Percentiles rank a stretch among this genome's conserved stretches.
Evolutionary conservation across 1,140 invertebrate species (phyloP).

Genomic region (Drosophila kohkoa): DNA sequence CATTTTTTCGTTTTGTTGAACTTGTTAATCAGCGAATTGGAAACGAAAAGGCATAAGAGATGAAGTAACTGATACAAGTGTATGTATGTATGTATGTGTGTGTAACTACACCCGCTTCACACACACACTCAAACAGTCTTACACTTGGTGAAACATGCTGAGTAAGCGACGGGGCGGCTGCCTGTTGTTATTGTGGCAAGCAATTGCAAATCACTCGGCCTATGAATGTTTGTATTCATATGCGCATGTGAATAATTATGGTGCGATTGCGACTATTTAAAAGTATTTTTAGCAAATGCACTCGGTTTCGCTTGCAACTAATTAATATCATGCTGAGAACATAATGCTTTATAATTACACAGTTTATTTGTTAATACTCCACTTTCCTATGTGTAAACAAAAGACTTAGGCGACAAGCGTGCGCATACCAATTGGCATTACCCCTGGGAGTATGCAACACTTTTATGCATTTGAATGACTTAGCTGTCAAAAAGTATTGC

Average conservation of each 20-base stretch:
- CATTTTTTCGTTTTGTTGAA: slow-evolving; percentile 71
- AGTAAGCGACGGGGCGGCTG: slow-evolving; percentile 30
- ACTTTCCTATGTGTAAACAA: slow-evolving; percentile 33
- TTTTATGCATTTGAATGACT: background rate
- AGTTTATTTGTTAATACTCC: background rate
- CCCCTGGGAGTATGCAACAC: slow-evolving; percentile 22
- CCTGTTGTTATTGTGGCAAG: slow-evolving; percentile 34
- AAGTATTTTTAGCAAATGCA: slow-evolving; percentile 2
- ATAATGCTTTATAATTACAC: background rate
- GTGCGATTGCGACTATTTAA: slow-evolving; percentile 27
- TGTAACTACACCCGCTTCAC: slow-evolving; percentile 17
- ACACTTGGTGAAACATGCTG: background rate
- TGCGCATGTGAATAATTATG: slow-evolving; percentile 41
- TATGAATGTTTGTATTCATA: slow-evolving; percentile 27
- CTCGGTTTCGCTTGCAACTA: background rate
- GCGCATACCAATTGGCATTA: background rate
- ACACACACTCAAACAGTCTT: background rate
- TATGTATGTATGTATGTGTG: slow-evolving; percentile 14
- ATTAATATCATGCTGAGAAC: slow-evolving; percentile 9
- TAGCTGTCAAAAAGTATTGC: slow-evolving; percentile 5
- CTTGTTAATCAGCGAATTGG: slow-evolving; percentile 83
- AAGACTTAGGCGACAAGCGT: slow-evolving; percentile 70
- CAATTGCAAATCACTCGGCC: slow-evolving; percentile 40
- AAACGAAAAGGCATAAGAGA: slow-evolving; percentile 80
- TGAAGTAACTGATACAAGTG: slow-evolving; percentile 73